Base-by-base conservation (phyloP, 92 coral and sea anemone genomes). In the Zoanthus gigantus region DNA sequence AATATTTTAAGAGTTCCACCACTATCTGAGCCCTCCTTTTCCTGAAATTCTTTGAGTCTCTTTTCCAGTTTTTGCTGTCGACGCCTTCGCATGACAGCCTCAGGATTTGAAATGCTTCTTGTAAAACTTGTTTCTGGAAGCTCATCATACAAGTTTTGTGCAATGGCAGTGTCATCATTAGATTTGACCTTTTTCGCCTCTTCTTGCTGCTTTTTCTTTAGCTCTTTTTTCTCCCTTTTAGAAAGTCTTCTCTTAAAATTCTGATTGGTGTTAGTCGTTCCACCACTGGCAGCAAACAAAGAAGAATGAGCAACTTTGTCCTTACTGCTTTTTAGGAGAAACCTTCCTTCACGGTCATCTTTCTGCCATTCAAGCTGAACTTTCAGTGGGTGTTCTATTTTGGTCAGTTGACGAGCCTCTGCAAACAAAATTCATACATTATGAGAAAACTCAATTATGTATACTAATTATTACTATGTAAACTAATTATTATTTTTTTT, bases 1-100 rank as follows among this genome's bases (percentile, higher is more conserved):
- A 97, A 97, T 69, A 97, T 97, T 60, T 96, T 92, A 50, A 97
- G 42, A 28, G 99, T 96, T 14, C 99, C 99, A 13, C 99, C 99
- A 46, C 97, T 93, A 71, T 96, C 99, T 3, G 79, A 80, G 0
- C 92, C 92, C 16, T 90, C 92, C 34, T 82, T 85, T 76, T 92
- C 94, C 76, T 97, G 93, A 87, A 95, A 94, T 80, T 94, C 94
- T 71, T 97, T 90, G 50, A 97, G 86, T 44, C 89, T 89, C 23
- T 94, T 93, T 53, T 95, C 97, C 23, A 97, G 93, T 14, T 93
- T 93, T 73, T 93, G 95, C 74, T 97, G 94, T 65, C 99, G 90
- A 6, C 98, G 95, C 23, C 91, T 92, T 54, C 95, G 89, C 99
- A 97, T 97, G 77, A 97, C 99, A 47, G 96, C 96, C 83, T 97